Base-by-base conservation (phyloP, 2,113 vertebrate species). In the Cyprinodon tularosa region DNA sequence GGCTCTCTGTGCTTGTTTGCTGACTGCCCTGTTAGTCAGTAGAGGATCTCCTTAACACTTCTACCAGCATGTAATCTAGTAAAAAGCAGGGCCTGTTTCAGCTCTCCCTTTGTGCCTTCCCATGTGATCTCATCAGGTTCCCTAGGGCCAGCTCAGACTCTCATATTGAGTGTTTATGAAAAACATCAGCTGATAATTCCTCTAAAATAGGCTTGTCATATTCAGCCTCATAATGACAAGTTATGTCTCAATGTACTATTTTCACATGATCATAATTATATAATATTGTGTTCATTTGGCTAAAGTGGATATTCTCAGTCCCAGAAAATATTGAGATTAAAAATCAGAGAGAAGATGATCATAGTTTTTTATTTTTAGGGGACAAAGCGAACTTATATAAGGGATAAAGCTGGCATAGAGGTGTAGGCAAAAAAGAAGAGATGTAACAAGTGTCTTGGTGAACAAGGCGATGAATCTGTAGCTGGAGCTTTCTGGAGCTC, bases 61-160 rank as follows among this genome's bases (percentile, higher is more conserved):
- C 38, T 48, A 17, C 13, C 20, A 1, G 47, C 57, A 64, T 67
- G 0, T 69, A 66, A 53, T 29, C 9, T 70, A 62, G 64, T 76
- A 15, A 73, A 73, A 66, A 12, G 36, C 71, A 13, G 12, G 1
- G 17, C 71, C 62, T 61, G 67, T 63, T 86, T 75, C 59, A 63
- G 72, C 12, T 40, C 29, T 47, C 39, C 5, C 37, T 63, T 37
- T 53, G 7, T 29, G 29, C 29, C 29, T 29, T 48, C 60, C 71
- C 67, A 3, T 0, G 0, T 36, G 17, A 22, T 53, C 4, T 10
- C 20, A 5, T 2, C 3, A 38, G 0, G 12, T 57, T 50, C 42
- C 48, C 6, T 0, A 0, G 1, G 17, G 7, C 36, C 9, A 47
- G 47, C 11, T 20, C 36, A 13, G 45, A 1, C n/a, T 36, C 12